phyloP scores from a whole-genome alignment of 2,888 invertebrate genomes.

The Drosophila neonasuta region DNA sequence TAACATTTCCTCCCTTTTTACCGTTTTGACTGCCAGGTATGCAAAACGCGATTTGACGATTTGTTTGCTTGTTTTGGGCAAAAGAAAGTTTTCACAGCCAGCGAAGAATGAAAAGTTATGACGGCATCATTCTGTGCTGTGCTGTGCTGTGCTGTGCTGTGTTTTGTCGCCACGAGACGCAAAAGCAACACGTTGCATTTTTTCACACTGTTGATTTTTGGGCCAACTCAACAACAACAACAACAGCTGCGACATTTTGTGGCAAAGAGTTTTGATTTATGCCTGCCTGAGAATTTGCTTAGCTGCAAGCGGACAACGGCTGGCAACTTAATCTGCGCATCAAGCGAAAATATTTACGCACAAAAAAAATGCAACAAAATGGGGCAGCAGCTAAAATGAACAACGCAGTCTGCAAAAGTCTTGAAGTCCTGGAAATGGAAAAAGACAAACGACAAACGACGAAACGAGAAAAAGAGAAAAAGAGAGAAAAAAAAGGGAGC shows the following conservation, averaged over 20 bases:
- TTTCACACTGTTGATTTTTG: conserved; percentile 20
- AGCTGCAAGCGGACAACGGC: conserved; percentile 35
- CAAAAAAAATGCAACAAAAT: conserved; percentile 43
- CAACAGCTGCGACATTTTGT: conserved; percentile 26
- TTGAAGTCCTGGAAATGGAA: conserved; percentile 5
- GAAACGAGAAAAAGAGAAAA: neutral
- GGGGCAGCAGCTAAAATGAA: conserved; percentile 34
- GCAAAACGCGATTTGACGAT: conserved; percentile 24
- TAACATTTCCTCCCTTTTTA: neutral
- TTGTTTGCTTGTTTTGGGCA: conserved; percentile 52
- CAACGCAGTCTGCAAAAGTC: conserved; percentile 18
- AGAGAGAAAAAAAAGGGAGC: neutral
- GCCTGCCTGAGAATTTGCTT: conserved; percentile 43
- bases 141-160: neutral
- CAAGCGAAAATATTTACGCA: conserved; percentile 51
- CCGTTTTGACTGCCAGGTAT: neutral
- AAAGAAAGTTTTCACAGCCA: conserved; percentile 13
- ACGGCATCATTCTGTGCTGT: conserved; percentile 16
- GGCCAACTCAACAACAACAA: conserved; percentile 4
- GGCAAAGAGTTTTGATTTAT: conserved; percentile 64
- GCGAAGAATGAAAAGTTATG: conserved; percentile 41
- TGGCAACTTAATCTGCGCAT: conserved; percentile 53
- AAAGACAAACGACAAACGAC: conserved; percentile 15
- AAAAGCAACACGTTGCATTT: conserved; percentile 65
- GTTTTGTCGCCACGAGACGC: conserved; percentile 26